phyloP scores from a whole-genome alignment of 2,113 vertebrate species.

The Harpagus bidentatus region DNA sequence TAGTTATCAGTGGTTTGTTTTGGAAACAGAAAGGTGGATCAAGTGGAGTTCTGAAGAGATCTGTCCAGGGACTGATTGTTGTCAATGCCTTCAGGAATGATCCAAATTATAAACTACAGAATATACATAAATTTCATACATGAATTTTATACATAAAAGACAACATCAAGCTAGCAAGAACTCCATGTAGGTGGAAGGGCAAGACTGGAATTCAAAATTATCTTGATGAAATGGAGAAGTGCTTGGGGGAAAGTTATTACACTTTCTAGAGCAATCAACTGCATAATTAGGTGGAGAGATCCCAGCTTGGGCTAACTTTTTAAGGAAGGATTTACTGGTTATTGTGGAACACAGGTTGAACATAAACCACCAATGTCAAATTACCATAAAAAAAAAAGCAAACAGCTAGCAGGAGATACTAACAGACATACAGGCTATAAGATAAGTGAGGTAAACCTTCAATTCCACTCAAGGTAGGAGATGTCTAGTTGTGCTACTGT shows the following conservation, averaged over 20 bases:
- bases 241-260: accelerated
- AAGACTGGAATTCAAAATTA: not conserved
- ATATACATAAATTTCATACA: not conserved
- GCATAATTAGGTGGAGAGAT: not conserved
- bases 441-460: not conserved
- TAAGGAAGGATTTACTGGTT: not conserved
- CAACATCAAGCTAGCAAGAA: not conserved
- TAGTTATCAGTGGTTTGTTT: not conserved
- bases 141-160: not conserved
- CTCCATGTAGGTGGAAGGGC: not conserved
- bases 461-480: not conserved
- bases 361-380: not conserved
- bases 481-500: not conserved
- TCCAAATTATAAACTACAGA: not conserved
- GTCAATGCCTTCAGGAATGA: not conserved
- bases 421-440: not conserved
- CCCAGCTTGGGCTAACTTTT: not conserved
- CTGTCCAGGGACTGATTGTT: not conserved
- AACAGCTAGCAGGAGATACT: not conserved
- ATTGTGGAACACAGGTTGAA: not conserved
- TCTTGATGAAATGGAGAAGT: not conserved
- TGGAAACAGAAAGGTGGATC: not conserved
- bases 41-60: not conserved
- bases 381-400: not conserved
- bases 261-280: not conserved